Evolutionary conservation across 2,888 invertebrate species (phyloP), one percentile per base, ranked within the genome.

Genomic region (Yponomeuta malinellus): DNA sequence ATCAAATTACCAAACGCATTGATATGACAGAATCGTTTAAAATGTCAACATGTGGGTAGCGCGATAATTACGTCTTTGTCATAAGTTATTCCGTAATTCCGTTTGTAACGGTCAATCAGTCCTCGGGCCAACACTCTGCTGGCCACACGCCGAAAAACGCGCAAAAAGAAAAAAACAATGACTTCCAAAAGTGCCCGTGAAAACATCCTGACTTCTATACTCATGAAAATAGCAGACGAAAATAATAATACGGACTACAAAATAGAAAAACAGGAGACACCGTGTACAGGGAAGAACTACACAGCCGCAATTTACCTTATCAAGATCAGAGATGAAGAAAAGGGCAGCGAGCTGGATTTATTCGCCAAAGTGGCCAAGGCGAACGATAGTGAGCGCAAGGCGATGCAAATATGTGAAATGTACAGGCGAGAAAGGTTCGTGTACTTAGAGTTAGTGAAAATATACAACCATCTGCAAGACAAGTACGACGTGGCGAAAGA

Each of bases 331-430:
- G 64, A 67, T 37, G 48, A 69, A 29, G 63, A 70, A 64, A 70
- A 69, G 3, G 69, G 69, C 2, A 5, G 8, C 52, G 37, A 65
- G 5, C n/a, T 72, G 29, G 63, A 65, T 12, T 48, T 72, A 6
- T 72, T 72, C 31, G 72, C 72, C 1, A 72, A 72, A 65, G 66
- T 72, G 12, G 71, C 71, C n/a, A 71, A 71, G n/a, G 63, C 71
- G 48, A 63, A 63, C 3, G 70, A 72, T 1, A 23, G 29, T 9
- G 48, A 37, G 23, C 48, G 72, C 6, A 12, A 66, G 9, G 67
- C 64, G 10, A 71, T 72, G 63, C 71, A 71, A 6, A 63, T 70
- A 12, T 37, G 15, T 2, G 68, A 71, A 31, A 71, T 72, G 71
- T 71, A 71, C 67, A 70, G 31, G 9, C 33, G 72, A 8, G 72